Evolutionary conservation across 2,888 invertebrate genomes (phyloP), one percentile per base, ranked within the genome.

Genomic region (Andrena dorsata): DNA sequence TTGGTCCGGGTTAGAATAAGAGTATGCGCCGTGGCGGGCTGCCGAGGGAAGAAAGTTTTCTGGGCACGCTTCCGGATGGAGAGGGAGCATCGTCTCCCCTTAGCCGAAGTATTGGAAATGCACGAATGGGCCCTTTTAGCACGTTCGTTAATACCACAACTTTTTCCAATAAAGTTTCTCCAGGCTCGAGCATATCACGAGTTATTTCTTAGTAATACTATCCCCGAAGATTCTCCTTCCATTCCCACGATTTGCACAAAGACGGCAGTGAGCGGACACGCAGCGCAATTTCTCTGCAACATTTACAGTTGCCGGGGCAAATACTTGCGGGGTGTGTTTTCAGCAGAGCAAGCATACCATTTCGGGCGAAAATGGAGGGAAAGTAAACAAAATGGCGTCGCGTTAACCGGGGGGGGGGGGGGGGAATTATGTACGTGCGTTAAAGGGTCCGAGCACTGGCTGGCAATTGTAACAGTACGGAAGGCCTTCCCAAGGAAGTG

Each of bases 21-120:
- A 41, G 41, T 41, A 41, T 41, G 41, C 41, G 41, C 16, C 41
- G 41, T 16, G 41, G 41, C 41, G 41, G 16, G 41, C 41, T 41
- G 41, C 41, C 41, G 41, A 41, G 41, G 41, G 4, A 41, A 41
- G 41, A 41, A 41, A 41, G 41, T 76, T 78, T 78, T 66, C 77
- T 76, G 77, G 41, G 41, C 66, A 20, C 66, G 66, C 51, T 78
- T 76, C 66, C 66, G 53, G 32, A 23, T 23, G 51, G 23, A 58
- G 51, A n/a, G 64, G 10, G 23, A 13, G 41, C 41, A 47, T 47
- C 70, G 78, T 70, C 51, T 65, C 65, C 66, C 51, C 35, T 10
- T 64, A 26, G n/a, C 74, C 35, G 41, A 79, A 77, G 6, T 63
- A 41, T 66, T 30, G 51, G 53, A 28, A 47, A 69, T 58, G 41